These are phyloP conservation scores for Ciona savignyi DNA, from an alignment of 23 tunicate genomes.

Conservation along the genomic window DNA sequence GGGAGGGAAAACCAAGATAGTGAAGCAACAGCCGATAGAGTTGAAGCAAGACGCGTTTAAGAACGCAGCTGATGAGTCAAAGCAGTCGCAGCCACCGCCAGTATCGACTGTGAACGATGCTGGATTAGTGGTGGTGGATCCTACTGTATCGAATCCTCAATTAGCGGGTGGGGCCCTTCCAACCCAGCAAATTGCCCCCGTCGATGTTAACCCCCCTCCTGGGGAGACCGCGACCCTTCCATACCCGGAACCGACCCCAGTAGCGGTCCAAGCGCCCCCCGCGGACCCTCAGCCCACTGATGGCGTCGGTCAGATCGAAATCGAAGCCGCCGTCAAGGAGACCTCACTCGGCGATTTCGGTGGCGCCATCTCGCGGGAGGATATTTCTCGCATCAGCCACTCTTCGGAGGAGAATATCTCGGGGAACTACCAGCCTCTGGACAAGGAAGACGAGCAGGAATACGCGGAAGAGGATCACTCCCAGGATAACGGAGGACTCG, in stretches of 20 bases:
- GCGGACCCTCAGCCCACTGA: background rate
- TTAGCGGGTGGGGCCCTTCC: background rate
- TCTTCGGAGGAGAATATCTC: background rate
- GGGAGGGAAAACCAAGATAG: background rate
- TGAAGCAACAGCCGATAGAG: slow-evolving; percentile 17
- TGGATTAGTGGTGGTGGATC: background rate
- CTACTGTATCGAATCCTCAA: background rate
- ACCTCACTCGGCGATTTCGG: slow-evolving; percentile 62
- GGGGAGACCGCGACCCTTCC: background rate
- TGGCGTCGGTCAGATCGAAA: too few relatives aligned
- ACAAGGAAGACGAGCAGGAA: background rate
- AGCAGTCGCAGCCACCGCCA: background rate
- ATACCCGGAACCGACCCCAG: background rate
- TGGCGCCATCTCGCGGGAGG: slow-evolving; percentile 10
- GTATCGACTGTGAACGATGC: background rate
- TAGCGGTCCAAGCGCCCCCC: background rate
- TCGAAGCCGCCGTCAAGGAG: slow-evolving; percentile 20
- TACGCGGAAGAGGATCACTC: background rate
- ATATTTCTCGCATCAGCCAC: background rate
- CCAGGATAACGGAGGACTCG: background rate
- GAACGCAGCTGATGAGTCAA: background rate
- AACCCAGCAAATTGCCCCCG: background rate
- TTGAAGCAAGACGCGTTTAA: slow-evolving; percentile 18
- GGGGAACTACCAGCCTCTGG: background rate
- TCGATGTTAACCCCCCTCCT: background rate